Conservation (phyloP, 2,888 invertebrate species). For the Gryllus longicercus region DNA sequence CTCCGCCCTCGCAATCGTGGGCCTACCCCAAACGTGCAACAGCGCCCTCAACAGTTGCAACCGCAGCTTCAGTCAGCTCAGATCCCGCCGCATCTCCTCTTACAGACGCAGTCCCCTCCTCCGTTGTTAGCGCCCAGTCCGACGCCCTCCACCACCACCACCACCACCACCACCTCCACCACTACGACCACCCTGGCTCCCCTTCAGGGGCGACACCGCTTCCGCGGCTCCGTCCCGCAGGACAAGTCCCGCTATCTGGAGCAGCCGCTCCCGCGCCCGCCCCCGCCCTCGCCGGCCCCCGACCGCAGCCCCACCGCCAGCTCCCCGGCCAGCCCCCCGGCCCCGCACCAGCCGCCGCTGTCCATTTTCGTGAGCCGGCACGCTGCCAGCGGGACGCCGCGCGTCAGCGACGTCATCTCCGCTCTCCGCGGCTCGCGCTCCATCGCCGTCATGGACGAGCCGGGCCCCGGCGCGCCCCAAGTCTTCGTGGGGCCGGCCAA, state of each 20-base stretch:
- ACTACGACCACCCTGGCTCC: conserved; percentile 40
- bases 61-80: background rate
- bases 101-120: background rate
- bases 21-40: background rate
- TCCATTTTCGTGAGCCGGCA: conserved; percentile 68
- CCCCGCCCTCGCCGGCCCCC: background rate
- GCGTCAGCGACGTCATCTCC: conserved; percentile 67
- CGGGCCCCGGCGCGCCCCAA: conserved; percentile 64
- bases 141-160: conserved; percentile 36
- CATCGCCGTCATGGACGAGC: conserved; percentile 72
- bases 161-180: conserved; percentile 19
- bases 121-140: conserved; percentile 38
- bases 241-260: background rate
- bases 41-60: background rate
- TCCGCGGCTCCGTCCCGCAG: background rate
- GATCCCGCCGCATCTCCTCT: background rate
- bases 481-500: conserved; percentile 80
- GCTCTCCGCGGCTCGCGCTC: conserved; percentile 67
- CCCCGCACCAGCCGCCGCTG: conserved; percentile 79
- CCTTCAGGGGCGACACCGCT: conserved; percentile 32
- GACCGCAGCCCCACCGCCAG: background rate
- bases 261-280: background rate
- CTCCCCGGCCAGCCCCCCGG: conserved; percentile 20
- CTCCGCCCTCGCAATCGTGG: conserved; percentile 52
- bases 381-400: conserved; percentile 48